These are phyloP conservation scores for Heliconius ismenius DNA, from an alignment of 2,888 invertebrate genomes.

Conservation along the genomic window DNA sequence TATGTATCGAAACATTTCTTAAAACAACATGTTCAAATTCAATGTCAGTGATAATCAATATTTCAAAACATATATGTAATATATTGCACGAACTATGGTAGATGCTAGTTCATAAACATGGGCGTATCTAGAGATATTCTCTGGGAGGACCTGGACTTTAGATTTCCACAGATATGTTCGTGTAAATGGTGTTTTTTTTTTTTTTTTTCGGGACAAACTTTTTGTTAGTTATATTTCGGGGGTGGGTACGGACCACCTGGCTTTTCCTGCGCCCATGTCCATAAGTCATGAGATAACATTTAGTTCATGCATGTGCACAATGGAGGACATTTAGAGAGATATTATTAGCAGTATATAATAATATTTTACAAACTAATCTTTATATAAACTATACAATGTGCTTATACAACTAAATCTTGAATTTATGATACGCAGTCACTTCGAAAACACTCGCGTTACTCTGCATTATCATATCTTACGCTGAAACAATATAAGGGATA, in stretches of 20 bases:
- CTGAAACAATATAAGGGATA: constrained; percentile 63
- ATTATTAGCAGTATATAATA: not conserved
- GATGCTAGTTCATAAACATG: not conserved
- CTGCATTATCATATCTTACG: constrained; percentile 78
- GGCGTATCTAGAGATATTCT: too few relatives aligned
- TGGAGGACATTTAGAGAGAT: constrained; percentile 13
- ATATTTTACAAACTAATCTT: constrained; percentile 16
- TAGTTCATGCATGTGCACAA: not conserved
- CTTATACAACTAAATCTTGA: constrained; percentile 4
- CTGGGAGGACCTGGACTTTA: too few relatives aligned
- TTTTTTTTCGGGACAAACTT: too few relatives aligned
- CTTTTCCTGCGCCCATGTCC: too few relatives aligned
- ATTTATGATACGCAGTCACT: not conserved
- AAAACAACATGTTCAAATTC: not conserved
- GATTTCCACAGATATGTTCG: too few relatives aligned
- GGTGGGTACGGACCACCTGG: too few relatives aligned
- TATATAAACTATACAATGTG: constrained; percentile 5
- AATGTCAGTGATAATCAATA: not conserved
- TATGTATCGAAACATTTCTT: too few relatives aligned
- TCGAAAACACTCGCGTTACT: constrained; percentile 53
- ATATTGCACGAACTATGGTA: not conserved
- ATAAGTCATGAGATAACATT: not conserved
- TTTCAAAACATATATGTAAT: too few relatives aligned
- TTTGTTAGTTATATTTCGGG: too few relatives aligned
- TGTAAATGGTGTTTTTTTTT: too few relatives aligned